These are phyloP conservation scores for Zygogramma bicolorata DNA, from an alignment of 2,888 invertebrate species.

Conservation along the genomic window DNA sequence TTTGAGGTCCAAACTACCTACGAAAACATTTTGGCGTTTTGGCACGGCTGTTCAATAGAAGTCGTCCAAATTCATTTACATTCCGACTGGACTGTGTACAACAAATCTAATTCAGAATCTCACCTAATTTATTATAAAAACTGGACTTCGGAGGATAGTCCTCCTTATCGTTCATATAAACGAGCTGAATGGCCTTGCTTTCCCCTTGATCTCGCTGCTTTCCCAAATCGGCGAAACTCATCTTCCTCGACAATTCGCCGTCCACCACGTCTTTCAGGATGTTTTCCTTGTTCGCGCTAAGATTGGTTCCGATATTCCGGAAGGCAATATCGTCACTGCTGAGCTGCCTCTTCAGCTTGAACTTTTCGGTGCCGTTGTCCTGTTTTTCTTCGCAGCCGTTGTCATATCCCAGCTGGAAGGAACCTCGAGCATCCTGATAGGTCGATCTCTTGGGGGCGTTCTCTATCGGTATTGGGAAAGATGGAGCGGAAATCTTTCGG, in stretches of 20 bases:
- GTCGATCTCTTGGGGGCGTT: slow-evolving; percentile 79
- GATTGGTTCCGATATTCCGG: slow-evolving; percentile 62
- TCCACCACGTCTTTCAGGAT: slow-evolving; percentile 72
- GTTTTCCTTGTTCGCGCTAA: slow-evolving; percentile 67
- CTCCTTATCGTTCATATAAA: slow-evolving; percentile 72
- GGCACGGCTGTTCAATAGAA: no score
- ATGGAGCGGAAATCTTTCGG: slow-evolving; percentile 70
- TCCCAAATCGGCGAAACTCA: slow-evolving; percentile 81
- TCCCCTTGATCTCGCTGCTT: slow-evolving; percentile 70
- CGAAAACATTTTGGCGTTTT: no score
- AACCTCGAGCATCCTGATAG: slow-evolving; percentile 80
- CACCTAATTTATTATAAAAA: slow-evolving; percentile 53
- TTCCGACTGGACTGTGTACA: no score
- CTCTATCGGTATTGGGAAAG: slow-evolving; percentile 69
- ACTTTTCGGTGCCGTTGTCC: slow-evolving; percentile 72
- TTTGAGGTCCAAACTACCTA: no score
- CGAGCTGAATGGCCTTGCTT: slow-evolving; percentile 71
- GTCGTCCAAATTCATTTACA: no score
- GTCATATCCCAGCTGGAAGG: slow-evolving; percentile 77
- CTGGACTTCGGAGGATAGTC: slow-evolving; percentile 62
- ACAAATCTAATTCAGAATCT: slow-evolving; percentile 59
- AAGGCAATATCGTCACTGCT: slow-evolving; percentile 72
- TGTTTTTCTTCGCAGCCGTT: slow-evolving; percentile 74
- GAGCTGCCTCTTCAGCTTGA: slow-evolving; percentile 70
- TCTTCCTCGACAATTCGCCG: slow-evolving; percentile 70